Conservation (phyloP, 1,140 invertebrate genomes). For the Elysia chlorotica region DNA sequence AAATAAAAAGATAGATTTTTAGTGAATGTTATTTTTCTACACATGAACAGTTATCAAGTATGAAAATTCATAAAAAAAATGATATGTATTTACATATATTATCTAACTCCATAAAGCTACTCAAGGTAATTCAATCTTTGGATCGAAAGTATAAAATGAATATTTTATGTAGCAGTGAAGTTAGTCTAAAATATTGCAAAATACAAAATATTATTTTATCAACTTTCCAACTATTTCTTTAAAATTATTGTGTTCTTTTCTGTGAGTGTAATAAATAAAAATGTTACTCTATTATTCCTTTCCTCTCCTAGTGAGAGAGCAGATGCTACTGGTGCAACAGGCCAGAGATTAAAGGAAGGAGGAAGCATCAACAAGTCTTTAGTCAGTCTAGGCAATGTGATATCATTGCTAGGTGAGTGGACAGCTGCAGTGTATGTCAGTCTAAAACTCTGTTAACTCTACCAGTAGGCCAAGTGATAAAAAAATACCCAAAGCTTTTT, state of each 20-base stretch:
- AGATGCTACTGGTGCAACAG: constrained; percentile 66
- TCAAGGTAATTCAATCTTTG: too few species aligned
- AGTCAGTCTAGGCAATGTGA: constrained; percentile 84
- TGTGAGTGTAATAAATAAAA: not conserved
- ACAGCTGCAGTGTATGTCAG: too few species aligned
- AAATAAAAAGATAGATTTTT: too few species aligned
- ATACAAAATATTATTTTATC: not conserved
- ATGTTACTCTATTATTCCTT: constrained; percentile 7
- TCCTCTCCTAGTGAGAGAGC: constrained; percentile 68
- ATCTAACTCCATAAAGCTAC: too few species aligned
- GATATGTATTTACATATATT: too few species aligned
- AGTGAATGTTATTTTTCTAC: too few species aligned
- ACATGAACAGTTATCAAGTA: too few species aligned
- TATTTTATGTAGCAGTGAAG: not conserved
- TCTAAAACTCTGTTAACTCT: too few species aligned
- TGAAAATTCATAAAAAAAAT: too few species aligned
- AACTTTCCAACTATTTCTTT: not conserved
- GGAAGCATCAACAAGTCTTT: constrained; percentile 92
- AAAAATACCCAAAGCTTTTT: too few species aligned
- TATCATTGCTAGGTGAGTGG: constrained; percentile 74
- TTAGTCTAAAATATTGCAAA: constrained; percentile 1
- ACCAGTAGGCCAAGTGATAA: too few species aligned
- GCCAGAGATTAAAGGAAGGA: constrained; percentile 78
- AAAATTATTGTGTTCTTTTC: too few species aligned
- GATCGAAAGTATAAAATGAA: not conserved